Conservation (phyloP, 1,140 invertebrate species). For the Lordiphosa clarofinis region DNA sequence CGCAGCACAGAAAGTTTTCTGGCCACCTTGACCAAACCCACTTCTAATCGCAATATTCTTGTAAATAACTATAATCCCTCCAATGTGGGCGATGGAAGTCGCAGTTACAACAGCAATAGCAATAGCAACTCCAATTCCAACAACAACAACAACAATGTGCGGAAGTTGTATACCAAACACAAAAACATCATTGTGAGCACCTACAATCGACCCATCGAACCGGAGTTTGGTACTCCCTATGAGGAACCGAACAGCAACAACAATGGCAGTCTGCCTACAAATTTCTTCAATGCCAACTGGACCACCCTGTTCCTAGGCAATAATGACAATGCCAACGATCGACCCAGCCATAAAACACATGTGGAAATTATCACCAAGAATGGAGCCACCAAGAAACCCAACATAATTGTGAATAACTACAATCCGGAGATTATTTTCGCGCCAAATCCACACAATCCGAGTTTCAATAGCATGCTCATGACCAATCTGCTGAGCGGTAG, state of each 20-base stretch:
- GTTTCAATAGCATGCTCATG: conserved; percentile 80
- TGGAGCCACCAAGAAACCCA: conserved; percentile 81
- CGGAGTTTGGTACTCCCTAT: conserved; percentile 63
- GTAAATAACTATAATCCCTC: conserved; percentile 79
- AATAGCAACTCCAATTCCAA: conserved; percentile 40
- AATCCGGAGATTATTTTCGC: conserved; percentile 78
- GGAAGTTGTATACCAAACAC: conserved; percentile 74
- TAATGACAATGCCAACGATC: conserved; percentile 51
- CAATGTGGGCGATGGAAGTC: conserved; percentile 62
- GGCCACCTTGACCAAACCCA: conserved; percentile 63
- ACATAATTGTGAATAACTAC: conserved; percentile 79
- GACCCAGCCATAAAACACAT: conserved; percentile 83
- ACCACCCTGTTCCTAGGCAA: conserved; percentile 74
- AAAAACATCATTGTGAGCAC: conserved; percentile 79
- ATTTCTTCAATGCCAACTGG: conserved; percentile 79
- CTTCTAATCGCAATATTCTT: conserved; percentile 77
- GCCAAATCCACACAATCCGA: conserved; percentile 80
- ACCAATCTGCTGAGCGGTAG: conserved; percentile 86
- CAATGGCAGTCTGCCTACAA: conserved; percentile 66
- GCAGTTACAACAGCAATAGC: conserved; percentile 57
- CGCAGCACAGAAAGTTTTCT: conserved; percentile 65
- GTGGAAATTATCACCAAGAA: conserved; percentile 83
- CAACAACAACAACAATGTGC: conserved; percentile 50
- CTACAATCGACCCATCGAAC: conserved; percentile 68
- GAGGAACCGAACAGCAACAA: conserved; percentile 65